Conservation (phyloP, 2,797 vertebrate genomes). For the Sardinella longiceps region DNA sequence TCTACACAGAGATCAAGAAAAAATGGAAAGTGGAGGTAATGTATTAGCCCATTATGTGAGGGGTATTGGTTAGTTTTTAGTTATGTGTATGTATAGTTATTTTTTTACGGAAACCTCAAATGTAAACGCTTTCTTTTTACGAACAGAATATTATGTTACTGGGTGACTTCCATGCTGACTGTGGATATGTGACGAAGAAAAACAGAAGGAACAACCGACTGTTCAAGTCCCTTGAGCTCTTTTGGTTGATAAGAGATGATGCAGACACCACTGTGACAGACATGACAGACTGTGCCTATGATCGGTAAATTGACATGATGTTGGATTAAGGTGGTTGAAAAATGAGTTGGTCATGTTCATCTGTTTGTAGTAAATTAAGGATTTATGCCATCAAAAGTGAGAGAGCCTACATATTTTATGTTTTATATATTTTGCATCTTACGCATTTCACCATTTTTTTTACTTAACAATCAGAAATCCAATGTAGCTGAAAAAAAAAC, state of each 20-base stretch:
- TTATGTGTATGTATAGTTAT: too few relatives aligned
- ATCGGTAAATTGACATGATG: neutral
- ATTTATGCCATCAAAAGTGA: too few relatives aligned
- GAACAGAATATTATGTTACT: neutral
- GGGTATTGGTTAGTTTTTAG: neutral
- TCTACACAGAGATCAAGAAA: neutral
- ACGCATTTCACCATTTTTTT: too few relatives aligned
- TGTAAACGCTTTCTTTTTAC: neutral
- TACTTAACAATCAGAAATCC: too few relatives aligned
- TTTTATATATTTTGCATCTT: too few relatives aligned
- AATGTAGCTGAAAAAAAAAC: too few relatives aligned
- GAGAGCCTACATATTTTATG: too few relatives aligned
- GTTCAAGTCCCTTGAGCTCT: neutral
- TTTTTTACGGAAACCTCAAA: too few relatives aligned
- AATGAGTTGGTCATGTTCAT: neutral
- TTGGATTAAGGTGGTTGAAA: neutral
- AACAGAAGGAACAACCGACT: neutral
- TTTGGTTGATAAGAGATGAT: neutral
- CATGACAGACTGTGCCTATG: slow-evolving; percentile 14
- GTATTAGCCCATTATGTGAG: neutral
- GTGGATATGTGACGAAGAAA: neutral
- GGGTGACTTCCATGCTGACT: slow-evolving; percentile 16
- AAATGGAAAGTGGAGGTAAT: slow-evolving; percentile 9
- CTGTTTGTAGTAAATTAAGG: too few relatives aligned
- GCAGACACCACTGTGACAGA: slow-evolving; percentile 20